Evolutionary conservation across 2,113 vertebrate genomes (phyloP).

Genomic region (Amphilophus citrinellus): DNA sequence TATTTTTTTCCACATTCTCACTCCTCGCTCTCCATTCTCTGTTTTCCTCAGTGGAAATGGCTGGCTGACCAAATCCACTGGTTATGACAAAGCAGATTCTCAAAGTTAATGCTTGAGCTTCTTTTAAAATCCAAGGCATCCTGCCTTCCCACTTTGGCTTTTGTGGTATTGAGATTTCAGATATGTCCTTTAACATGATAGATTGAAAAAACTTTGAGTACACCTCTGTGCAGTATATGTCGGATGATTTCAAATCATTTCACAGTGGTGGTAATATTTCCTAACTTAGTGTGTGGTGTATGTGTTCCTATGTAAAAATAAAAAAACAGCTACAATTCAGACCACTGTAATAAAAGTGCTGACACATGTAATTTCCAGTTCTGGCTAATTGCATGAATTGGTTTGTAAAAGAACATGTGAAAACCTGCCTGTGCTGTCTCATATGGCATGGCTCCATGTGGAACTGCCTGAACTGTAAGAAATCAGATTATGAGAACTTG

Average conservation of each 20-base stretch:
- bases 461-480: no score
- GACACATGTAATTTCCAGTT: no score
- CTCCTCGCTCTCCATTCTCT: constrained; percentile 16
- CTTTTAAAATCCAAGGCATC: constrained; percentile 35
- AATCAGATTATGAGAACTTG: no score
- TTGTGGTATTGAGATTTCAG: constrained; percentile 18
- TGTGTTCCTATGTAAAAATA: no score
- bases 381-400: no score
- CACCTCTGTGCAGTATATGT: not conserved
- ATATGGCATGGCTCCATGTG: no score
- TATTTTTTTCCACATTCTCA: constrained; percentile 71
- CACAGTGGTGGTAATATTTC: not conserved
- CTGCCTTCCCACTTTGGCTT: constrained; percentile 10
- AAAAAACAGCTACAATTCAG: no score
- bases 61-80: constrained; percentile 60
- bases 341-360: no score
- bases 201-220: no score
- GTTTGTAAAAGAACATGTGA: no score
- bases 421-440: no score
- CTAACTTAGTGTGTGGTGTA: no score
- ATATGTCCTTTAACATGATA: not conserved
- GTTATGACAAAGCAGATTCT: constrained; percentile 43
- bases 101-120: constrained; percentile 19
- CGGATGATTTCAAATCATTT: not conserved
- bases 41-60: constrained; percentile 63